Evolutionary conservation across 2,888 invertebrate genomes (phyloP), one percentile per base, ranked within the genome.

Genomic region (Ametastegia equiseti): DNA sequence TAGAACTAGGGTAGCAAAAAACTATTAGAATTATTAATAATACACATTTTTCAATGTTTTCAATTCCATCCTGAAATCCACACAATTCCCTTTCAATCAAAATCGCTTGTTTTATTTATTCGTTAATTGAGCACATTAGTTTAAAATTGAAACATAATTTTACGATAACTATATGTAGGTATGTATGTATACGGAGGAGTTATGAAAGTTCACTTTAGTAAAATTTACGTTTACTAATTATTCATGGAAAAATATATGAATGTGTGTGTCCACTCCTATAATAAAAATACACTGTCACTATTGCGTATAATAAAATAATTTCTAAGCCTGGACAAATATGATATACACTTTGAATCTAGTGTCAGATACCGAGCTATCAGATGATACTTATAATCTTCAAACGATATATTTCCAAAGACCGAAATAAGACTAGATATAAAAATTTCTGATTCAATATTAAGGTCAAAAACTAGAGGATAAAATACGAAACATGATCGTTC

Each of bases 181-280:
- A n/a, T n/a, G n/a, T n/a, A n/a, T n/a, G n/a, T n/a, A n/a, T n/a
- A n/a, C n/a, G n/a, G n/a, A 81, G 81, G 82, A 86, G 83, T 83
- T 86, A 83, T 73, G 75, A 81, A 80, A 81, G 82, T 83, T 67
- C 57, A 79, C 71, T 83, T 82, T 42, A 75, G 77, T 83, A 60
- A 69, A 45, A 60, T 81, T 82, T 83, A 84, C 82, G 81, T 79
- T 84, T 82, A 83, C 83, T 11, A 13, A n/a, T 13, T 67, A 86
- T 71, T 57, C 36, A 86, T 90, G 88, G 86, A 90, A 90, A 89
- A 90, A 89, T 90, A 90, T 87, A 85, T 84, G 81, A 84, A 84
- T 87, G 85, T 84, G 84, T 42, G 5, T 60, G 54, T 87, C 86
- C 88, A 88, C 89, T 87, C 86, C 87, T 88, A 87, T 87, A 81